Base-by-base conservation (phyloP, 2,888 invertebrate genomes). In the Tinea semifulvella region DNA sequence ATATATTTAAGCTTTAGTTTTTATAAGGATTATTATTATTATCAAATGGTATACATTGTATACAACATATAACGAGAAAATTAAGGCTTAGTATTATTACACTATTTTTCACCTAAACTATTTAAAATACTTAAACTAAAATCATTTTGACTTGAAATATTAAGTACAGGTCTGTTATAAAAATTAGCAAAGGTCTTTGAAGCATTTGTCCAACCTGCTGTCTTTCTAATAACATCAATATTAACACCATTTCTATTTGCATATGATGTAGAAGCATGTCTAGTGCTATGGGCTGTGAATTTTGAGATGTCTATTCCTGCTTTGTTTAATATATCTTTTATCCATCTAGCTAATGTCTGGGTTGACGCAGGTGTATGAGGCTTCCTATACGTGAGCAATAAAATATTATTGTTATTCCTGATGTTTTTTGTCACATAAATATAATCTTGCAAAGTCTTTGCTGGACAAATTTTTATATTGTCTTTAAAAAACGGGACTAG, bases 391-490 rank as follows among this genome's bases (percentile, higher is more conserved):
- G 40, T 45, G 1, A 45, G 31, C 10, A 45, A 6, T 2, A 45
- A n/a, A 13, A 14, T 17, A 25, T 17, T 5, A 20, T 19, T 27
- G 3, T 2, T 3, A 18, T 40, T 28, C 42, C 20, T 26, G 1
- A 31, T 8, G 31, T 11, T 16, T 22, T 14, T 7, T 2, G 45
- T 45, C 1, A 6, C 19, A 2, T 27, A 14, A 27, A 39, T 27
- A 38, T 45, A 45, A 2, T 17, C 14, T 1, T 8, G 2, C 13
- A 40, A 14, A 4, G 31, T 18, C 16, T 18, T 45, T 2, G 28
- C 40, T 16, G 45, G 45, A 20, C 45, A 45, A 8, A 45, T 40
- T 8, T 2, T 17, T 11, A 38, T 36, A 2, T 45, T 20, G 14
- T 40, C 11, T 5, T 13, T 40, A 18, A 14, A 45, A 18, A 45